Conservation (phyloP, 92 coral and sea anemone genomes). For the Bergia puertoricense region DNA sequence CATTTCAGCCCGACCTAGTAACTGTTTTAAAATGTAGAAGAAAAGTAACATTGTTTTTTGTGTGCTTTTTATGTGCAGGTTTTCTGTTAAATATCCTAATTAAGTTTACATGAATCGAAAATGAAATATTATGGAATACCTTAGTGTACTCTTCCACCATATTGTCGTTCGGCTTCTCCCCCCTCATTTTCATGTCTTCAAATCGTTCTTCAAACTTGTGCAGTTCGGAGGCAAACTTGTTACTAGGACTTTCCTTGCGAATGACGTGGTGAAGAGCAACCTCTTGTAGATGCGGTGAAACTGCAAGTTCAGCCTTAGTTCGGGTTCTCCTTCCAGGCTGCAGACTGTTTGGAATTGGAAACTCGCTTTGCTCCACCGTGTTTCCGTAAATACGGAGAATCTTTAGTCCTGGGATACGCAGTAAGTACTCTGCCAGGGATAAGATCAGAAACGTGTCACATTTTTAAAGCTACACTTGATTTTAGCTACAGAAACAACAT, state of each 20-base stretch:
- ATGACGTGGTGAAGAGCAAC: slow-evolving; percentile 68
- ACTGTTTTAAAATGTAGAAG: not conserved
- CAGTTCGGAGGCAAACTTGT: slow-evolving; percentile 31
- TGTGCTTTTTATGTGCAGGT: too few species aligned
- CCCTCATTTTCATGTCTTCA: not conserved
- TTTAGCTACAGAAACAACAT: too few species aligned
- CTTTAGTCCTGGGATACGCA: slow-evolving; percentile 53
- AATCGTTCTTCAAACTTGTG: slow-evolving; percentile 29
- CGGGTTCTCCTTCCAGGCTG: slow-evolving; percentile 46
- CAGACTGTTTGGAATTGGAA: slow-evolving; percentile 68
- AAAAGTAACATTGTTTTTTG: not conserved
- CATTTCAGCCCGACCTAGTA: slow-evolving; percentile 53
- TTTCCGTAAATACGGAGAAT: slow-evolving; percentile 73
- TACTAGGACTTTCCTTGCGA: slow-evolving; percentile 26
- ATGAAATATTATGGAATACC: not conserved
- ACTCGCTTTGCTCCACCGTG: slow-evolving; percentile 56
- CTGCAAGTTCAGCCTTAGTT: slow-evolving; percentile 46
- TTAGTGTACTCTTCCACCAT: not conserved
- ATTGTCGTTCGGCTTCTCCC: not conserved
- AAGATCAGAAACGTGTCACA: too few species aligned
- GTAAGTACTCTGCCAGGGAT: slow-evolving; percentile 47
- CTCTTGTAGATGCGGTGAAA: slow-evolving; percentile 38
- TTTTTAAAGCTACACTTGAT: too few species aligned
- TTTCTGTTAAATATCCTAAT: not conserved
- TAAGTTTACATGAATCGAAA: not conserved